phyloP scores from a whole-genome alignment of 2,888 invertebrate species.

The Nebria brevicollis region DNA sequence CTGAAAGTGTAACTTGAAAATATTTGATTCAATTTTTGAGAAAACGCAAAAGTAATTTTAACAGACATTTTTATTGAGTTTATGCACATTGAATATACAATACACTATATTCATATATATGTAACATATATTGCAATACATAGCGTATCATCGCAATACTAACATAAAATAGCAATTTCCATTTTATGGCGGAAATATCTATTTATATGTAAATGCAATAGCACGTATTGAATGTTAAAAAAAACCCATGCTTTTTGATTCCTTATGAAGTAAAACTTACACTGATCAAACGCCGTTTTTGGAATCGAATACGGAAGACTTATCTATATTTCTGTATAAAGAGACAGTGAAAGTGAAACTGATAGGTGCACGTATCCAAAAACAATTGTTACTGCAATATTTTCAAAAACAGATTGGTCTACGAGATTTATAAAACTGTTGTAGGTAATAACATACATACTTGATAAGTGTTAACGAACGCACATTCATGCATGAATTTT shows the following conservation, averaged over 20 bases:
- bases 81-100: too few species aligned
- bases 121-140: too few species aligned
- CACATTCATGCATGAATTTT: slow-evolving; percentile 12
- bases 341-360: slow-evolving; percentile 42
- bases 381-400: slow-evolving; percentile 39
- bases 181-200: too few species aligned
- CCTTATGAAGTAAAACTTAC: background rate
- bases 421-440: background rate
- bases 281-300: background rate
- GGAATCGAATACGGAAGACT: slow-evolving; percentile 33
- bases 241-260: background rate
- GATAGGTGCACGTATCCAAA: slow-evolving; percentile 34
- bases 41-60: too few species aligned
- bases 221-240: background rate
- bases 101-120: too few species aligned
- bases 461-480: background rate
- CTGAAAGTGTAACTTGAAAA: too few species aligned
- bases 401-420: background rate
- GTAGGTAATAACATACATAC: background rate
- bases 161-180: too few species aligned
- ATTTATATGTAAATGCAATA: too few species aligned
- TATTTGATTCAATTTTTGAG: too few species aligned
- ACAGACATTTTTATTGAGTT: too few species aligned
- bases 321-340: slow-evolving; percentile 14
- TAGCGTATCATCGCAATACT: too few species aligned